A percentile compares a stretch with the other conserved stretches of the same genome.
Conservation (phyloP, 2,797 vertebrate genomes). For the Ctenopoma kingsleyae region DNA sequence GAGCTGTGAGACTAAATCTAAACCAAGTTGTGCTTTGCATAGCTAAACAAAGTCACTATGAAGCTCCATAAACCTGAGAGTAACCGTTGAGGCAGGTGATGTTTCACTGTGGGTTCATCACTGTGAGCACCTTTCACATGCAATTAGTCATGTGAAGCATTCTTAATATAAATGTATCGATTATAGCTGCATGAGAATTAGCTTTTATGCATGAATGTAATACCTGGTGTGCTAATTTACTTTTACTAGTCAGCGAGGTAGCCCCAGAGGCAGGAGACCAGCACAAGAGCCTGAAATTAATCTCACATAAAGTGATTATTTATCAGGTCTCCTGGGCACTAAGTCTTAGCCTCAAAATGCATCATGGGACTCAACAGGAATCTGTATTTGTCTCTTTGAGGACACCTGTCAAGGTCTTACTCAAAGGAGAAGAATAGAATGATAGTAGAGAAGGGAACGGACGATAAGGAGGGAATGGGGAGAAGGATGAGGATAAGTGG, state of each 20-base stretch:
- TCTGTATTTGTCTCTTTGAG: slow-evolving; percentile 33
- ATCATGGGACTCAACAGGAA: slow-evolving; percentile 22
- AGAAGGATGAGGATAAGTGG: slow-evolving; percentile 16
- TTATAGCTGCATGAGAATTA: neutral
- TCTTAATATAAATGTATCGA: neutral
- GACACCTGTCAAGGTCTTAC: slow-evolving; percentile 44
- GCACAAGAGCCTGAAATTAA: neutral
- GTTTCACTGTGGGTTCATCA: slow-evolving; percentile 1
- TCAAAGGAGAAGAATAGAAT: slow-evolving; percentile 24
- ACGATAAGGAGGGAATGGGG: slow-evolving; percentile 27
- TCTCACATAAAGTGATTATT: neutral
- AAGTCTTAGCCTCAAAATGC: slow-evolving; percentile 13
- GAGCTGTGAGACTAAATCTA: neutral
- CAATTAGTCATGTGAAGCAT: neutral
- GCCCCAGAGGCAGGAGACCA: neutral
- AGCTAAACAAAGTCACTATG: neutral
- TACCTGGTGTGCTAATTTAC: neutral
- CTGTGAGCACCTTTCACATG: neutral
- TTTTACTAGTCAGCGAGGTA: neutral
- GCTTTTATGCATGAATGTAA: neutral
- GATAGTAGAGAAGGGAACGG: slow-evolving; percentile 13
- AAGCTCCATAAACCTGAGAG: neutral
- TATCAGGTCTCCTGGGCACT: neutral
- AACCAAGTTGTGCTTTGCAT: neutral
- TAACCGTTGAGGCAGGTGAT: neutral